Base-by-base conservation (phyloP, 2,113 vertebrate species). In the Dicerorhinus sumatrensis region DNA sequence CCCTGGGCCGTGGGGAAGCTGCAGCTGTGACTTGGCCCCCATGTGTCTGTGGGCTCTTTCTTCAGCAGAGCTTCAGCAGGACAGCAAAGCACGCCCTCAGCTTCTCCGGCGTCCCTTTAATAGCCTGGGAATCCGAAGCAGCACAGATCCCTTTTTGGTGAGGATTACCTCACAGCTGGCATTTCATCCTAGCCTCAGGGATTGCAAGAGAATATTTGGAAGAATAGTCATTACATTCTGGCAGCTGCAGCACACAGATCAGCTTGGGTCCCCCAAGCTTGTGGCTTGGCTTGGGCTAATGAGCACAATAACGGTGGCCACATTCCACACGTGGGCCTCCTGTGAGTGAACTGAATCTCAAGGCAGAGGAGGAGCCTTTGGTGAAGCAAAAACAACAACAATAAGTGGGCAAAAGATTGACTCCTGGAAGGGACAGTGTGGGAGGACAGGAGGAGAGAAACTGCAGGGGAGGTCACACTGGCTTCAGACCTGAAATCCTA, bases 151-250 rank as follows among this genome's bases (percentile, higher is more conserved):
- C 94, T 96, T 92, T 93, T 72, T 80, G 93, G 76, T 88, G 95
- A 72, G 85, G 96, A 97, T 94, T 93, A 97, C 76, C 63, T 97
- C 83, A 46, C 58, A 97, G 69, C 92, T 95, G 92, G 77, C 65
- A 88, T 96, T 92, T 31, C 81, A 96, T 86, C 91, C 67, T 42
- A 67, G 72, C 39, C 27, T 79, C 46, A 80, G 96, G 69, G 79
- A 76, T 4, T 60, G 94, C 20, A 94, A 87, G 95, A 95, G 60
- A 72, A 0, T 0, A 76, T 51, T 36, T 79, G 31, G 63, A 79
- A 42, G 95, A 92, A n/a, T 1, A 96, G 69, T 29, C 29, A 80
- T 89, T 91, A 62, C 63, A 86, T 8, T 65, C 80, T 33, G 97
- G 94, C 84, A 97, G 90, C 60, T 62, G 63, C 4, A 62, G 42